A percentile compares a stretch with the other conserved stretches of the same genome.
phyloP scores from a whole-genome alignment of 2,113 vertebrate genomes.

The Columbina picui region DNA sequence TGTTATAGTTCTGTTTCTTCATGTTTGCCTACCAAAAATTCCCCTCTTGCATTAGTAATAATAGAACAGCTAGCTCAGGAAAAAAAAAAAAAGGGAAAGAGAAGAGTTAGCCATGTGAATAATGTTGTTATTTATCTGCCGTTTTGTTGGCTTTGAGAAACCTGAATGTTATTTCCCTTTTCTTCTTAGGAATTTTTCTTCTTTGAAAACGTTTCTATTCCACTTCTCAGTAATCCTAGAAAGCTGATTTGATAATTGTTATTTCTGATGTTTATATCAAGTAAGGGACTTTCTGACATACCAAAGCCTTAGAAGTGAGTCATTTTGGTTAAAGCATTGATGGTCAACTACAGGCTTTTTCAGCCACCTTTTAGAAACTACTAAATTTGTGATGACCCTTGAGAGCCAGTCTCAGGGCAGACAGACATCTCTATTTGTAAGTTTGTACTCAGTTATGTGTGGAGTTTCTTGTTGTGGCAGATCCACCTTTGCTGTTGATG shows the following conservation, averaged over 20 bases:
- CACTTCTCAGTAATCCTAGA: neutral
- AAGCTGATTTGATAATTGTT: neutral
- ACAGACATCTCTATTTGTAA: neutral
- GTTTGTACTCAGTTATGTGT: neutral
- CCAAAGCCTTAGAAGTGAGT: neutral
- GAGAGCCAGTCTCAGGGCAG: neutral
- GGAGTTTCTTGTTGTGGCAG: conserved; percentile 66
- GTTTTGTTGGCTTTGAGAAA: neutral
- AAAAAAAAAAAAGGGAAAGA: neutral
- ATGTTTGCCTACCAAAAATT: neutral
- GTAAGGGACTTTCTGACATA: neutral
- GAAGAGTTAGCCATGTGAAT: neutral
- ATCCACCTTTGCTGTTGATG: conserved; percentile 87
- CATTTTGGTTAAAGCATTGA: neutral
- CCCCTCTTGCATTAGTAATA: neutral
- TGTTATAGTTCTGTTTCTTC: neutral
- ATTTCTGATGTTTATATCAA: neutral
- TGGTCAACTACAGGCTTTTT: neutral
- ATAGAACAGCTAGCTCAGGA: neutral
- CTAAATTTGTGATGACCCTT: neutral
- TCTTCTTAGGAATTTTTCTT: neutral
- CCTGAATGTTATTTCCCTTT: neutral
- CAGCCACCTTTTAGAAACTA: neutral
- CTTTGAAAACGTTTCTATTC: neutral
- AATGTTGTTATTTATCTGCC: neutral